A percentile compares a stretch with the other conserved stretches of the same genome.
These are phyloP conservation scores for Liolophura sinensis DNA, from an alignment of 1,140 invertebrate species.

Conservation along the genomic window DNA sequence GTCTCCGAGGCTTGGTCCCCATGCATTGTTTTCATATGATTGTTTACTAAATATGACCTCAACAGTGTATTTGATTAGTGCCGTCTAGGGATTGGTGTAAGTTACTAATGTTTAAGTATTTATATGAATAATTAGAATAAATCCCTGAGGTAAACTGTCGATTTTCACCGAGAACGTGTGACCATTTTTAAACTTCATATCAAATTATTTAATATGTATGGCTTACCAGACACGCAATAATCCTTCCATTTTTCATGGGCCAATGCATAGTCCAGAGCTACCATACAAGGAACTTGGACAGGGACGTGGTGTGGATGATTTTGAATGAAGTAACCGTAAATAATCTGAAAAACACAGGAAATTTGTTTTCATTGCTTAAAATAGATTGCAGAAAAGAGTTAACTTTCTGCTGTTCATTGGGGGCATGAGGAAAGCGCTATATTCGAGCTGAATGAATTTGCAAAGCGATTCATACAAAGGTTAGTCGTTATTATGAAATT, in stretches of 20 bases:
- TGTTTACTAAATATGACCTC: no score
- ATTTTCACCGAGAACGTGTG: neutral
- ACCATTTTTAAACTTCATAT: neutral
- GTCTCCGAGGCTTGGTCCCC: no score
- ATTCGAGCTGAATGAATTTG: no score
- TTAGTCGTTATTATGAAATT: no score
- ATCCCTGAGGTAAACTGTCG: neutral
- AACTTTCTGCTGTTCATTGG: no score
- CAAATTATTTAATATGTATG: neutral
- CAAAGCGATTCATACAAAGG: no score
- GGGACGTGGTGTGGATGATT: constrained; percentile 4
- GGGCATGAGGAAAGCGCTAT: no score
- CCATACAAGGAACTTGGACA: constrained; percentile 7
- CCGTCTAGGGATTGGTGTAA: neutral
- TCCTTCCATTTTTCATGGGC: constrained; percentile 3
- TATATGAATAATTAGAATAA: neutral
- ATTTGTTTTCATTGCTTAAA: no score
- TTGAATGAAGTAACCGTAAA: constrained; percentile 7
- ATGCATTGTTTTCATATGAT: no score
- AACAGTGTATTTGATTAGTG: neutral
- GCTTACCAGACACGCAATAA: constrained; percentile 6
- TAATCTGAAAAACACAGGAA: neutral
- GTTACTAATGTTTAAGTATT: neutral
- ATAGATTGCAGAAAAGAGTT: no score
- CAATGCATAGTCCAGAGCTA: constrained; percentile 2